Evolutionary conservation across 2,888 invertebrate genomes (phyloP), one percentile per base, ranked within the genome.

Genomic region (Volucella bombylans): DNA sequence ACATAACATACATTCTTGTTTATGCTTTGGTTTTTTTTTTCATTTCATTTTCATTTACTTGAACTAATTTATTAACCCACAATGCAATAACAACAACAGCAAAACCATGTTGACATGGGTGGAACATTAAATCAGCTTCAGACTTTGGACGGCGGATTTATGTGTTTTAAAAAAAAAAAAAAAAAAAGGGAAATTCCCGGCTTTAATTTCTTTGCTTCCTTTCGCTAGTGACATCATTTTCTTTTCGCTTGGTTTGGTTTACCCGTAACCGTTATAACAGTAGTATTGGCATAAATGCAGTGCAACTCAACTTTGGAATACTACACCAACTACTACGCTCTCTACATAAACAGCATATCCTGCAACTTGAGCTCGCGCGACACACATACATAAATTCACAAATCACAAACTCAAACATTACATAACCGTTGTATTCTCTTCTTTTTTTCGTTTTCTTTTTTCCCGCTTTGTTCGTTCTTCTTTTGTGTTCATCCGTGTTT

Each of bases 391-490:
- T 72, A 68, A 67, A 50, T 72, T 67, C 74, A 62, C 38, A 45
- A 39, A 67, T 67, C 50, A 71, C 38, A 61, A 47, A 62, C 39
- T 65, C 72, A 49, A 31, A 52, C 54, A 55, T 61, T 55, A 76
- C 74, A 69, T 52, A 73, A 57, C 50, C 67, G 62, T 65, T 76
- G 14, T 54, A 52, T 18, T 73, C 47, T 76, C 23, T 49, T 64
- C 68, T 80, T 67, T 78, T 87, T 88, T 73, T 82, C 62, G 62
- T 83, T 80, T 82, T 67, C 74, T 80, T 64, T 78, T 85, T 86
- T 71, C 38, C 82, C 80, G 86, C 87, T 86, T 86, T 83, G 83
- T 87, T 88, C 87, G 83, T 86, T 87, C 78, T 86, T 45, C 43
- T 49, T n/a, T 49, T 31, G 47, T 74, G 49, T 59, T 50, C 38